Conservation (phyloP, 1,140 invertebrate genomes). For the Charaxes varanes region DNA sequence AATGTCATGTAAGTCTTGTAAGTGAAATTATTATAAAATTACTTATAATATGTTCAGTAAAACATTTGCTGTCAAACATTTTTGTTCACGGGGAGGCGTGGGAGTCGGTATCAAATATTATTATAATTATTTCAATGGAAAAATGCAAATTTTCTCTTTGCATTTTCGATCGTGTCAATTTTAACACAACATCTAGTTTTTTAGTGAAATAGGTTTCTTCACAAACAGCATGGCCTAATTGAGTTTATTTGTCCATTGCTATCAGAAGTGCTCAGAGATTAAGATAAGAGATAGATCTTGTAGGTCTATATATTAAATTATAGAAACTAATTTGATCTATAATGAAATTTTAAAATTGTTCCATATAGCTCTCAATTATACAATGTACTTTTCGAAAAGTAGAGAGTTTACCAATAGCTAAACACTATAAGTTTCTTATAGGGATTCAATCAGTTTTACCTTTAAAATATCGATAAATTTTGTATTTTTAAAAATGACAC, state of each 20-base stretch:
- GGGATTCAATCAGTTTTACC: slow-evolving; percentile 16
- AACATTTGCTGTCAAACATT: no score
- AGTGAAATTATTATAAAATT: no score
- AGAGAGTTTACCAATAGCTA: slow-evolving; percentile 10
- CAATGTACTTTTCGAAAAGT: slow-evolving; percentile 3
- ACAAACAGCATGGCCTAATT: slow-evolving; percentile 15
- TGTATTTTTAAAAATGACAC: no score
- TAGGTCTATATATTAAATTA: not conserved
- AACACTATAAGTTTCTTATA: slow-evolving; percentile 4
- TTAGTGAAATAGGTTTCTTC: slow-evolving; percentile 14
- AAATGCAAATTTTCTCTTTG: slow-evolving; percentile 5
- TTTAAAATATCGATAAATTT: no score
- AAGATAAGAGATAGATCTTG: not conserved
- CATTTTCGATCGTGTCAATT: slow-evolving; percentile 8
- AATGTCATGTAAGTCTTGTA: no score
- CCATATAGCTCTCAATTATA: slow-evolving; percentile 15
- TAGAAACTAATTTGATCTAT: not conserved
- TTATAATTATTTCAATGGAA: no score
- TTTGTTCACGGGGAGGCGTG: no score
- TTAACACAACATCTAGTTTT: slow-evolving; percentile 12
- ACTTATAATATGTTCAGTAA: no score
- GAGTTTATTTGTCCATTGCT: slow-evolving; percentile 3
- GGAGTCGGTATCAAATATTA: no score
- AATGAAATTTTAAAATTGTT: slow-evolving; percentile 9
- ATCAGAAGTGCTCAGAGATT: slow-evolving; percentile 14